Conservation (phyloP, 1,140 invertebrate species). For the Spodoptera litura region DNA sequence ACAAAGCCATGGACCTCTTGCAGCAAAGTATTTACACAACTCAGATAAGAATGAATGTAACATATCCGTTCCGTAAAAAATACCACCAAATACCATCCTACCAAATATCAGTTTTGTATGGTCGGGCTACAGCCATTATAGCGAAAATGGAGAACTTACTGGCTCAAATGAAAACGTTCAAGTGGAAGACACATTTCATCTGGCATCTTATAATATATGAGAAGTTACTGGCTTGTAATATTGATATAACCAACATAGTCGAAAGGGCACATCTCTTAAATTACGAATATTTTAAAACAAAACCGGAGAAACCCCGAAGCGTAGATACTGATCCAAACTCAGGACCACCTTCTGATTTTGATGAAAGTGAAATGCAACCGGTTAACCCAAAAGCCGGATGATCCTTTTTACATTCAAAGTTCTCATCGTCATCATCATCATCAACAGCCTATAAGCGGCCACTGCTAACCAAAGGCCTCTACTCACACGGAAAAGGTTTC, state of each 20-base stretch:
- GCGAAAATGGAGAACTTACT: slow-evolving; percentile 61
- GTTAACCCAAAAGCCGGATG: background rate
- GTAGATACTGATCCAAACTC: background rate
- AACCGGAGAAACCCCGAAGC: background rate
- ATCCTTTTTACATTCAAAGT: background rate
- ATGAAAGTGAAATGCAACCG: background rate
- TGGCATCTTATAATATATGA: slow-evolving; percentile 63
- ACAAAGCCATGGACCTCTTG: slow-evolving; percentile 61
- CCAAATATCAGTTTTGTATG: slow-evolving; percentile 58
- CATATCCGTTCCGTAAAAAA: slow-evolving; percentile 50
- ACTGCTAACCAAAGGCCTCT: too few species aligned
- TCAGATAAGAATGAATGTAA: slow-evolving; percentile 53
- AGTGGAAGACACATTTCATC: slow-evolving; percentile 49
- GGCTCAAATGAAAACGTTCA: slow-evolving; percentile 50
- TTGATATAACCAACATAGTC: slow-evolving; percentile 54
- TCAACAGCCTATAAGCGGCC: too few species aligned
- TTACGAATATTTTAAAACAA: background rate
- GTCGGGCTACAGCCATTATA: slow-evolving; percentile 56
- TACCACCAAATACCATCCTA: slow-evolving; percentile 49
- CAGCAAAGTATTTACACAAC: slow-evolving; percentile 64
- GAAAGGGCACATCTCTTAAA: slow-evolving; percentile 55
- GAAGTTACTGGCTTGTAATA: slow-evolving; percentile 52
- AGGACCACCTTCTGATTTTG: background rate
- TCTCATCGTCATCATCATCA: too few species aligned
- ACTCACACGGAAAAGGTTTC: too few species aligned